phyloP scores from a whole-genome alignment of 2,113 vertebrate genomes.

The Catharus fuscescens region DNA sequence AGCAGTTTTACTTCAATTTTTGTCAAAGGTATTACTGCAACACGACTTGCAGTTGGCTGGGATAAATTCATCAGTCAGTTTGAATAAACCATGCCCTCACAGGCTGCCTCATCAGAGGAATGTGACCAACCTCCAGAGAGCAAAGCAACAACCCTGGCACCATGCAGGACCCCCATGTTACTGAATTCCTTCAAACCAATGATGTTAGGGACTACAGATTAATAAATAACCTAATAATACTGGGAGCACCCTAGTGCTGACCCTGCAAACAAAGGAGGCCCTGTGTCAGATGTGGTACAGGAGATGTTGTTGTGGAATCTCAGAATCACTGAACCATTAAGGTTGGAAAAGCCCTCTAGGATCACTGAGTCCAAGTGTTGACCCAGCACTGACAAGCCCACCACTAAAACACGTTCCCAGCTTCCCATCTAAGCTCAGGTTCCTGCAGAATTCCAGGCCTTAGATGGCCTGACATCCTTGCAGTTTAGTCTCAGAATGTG shows the following conservation, averaged over 20 bases:
- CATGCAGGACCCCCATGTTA: not conserved
- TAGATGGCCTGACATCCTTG: not conserved
- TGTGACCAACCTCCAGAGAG: not conserved
- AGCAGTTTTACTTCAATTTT: not conserved
- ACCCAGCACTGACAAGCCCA: not conserved
- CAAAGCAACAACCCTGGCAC: not conserved
- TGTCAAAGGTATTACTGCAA: not conserved
- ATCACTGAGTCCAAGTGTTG: too few relatives aligned
- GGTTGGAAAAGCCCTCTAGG: not conserved
- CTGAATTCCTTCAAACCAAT: not conserved
- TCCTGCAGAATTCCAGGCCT: not conserved
- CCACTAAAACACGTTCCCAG: too few relatives aligned
- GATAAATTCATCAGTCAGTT: not conserved
- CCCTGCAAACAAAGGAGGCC: rapidly evolving
- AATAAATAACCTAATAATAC: not conserved
- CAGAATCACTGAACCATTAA: not conserved
- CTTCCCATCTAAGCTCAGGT: not conserved
- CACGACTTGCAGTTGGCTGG: not conserved
- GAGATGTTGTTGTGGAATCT: not conserved
- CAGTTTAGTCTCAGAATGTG: not conserved
- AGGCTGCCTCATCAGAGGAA: not conserved
- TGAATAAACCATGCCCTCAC: not conserved
- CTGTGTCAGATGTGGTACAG: not conserved
- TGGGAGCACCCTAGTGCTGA: too few relatives aligned
- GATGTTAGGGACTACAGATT: rapidly evolving